These are phyloP conservation scores for Leguminivora glycinivorella DNA, from an alignment of 1,140 invertebrate species.

Conservation along the genomic window DNA sequence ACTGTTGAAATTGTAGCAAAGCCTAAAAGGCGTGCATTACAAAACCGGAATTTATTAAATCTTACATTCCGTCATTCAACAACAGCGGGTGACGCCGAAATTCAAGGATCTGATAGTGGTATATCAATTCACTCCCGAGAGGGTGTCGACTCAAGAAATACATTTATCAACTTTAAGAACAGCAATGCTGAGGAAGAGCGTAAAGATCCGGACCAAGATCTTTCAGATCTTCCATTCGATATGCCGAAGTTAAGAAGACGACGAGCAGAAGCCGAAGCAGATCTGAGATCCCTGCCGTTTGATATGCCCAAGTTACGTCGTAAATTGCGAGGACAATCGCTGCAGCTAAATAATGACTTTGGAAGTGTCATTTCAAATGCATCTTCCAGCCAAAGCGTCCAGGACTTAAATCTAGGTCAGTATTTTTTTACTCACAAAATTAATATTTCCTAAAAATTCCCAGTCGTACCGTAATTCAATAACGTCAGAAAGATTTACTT, in stretches of 20 bases:
- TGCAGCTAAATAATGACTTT: constrained; percentile 72
- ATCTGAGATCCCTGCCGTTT: constrained; percentile 89
- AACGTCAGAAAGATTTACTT: constrained; percentile 54
- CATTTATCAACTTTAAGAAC: constrained; percentile 81
- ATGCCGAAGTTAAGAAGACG: constrained; percentile 92
- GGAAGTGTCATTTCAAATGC: constrained; percentile 85
- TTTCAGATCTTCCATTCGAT: constrained; percentile 90
- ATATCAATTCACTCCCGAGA: constrained; percentile 90
- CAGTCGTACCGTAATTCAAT: constrained; percentile 37
- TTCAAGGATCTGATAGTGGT: constrained; percentile 91
- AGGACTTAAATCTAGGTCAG: constrained; percentile 82
- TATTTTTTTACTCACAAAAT: constrained; percentile 30
- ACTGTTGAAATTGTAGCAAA: constrained; percentile 75
- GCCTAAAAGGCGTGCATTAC: constrained; percentile 82
- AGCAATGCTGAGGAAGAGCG: constrained; percentile 74
- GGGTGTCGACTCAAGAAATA: constrained; percentile 83
- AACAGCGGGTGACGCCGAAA: constrained; percentile 84
- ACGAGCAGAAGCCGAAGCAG: constrained; percentile 83
- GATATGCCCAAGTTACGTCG: constrained; percentile 93
- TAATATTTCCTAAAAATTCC: background rate
- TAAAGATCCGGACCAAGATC: constrained; percentile 78
- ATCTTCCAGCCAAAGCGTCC: constrained; percentile 88
- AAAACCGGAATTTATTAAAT: constrained; percentile 88
- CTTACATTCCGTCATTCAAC: constrained; percentile 82
- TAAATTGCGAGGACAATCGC: constrained; percentile 80